Base-by-base conservation (phyloP, 2,113 vertebrate species). In the Lamprotornis superbus region DNA sequence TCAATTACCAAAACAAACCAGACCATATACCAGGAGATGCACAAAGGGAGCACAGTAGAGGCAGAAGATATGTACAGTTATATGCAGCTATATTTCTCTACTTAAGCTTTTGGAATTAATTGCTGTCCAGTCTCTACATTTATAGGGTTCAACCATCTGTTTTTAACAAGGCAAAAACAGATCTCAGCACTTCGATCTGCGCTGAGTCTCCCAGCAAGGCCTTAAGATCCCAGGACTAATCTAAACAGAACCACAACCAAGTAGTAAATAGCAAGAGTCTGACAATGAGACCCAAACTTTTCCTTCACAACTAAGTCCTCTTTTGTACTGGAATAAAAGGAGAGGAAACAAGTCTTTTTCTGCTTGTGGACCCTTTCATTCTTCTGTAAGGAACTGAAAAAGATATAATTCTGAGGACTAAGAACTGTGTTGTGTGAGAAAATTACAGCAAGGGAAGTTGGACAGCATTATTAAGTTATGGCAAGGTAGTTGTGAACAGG, bases 341-440 rank as follows among this genome's bases (percentile, higher is more conserved):
- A 88, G 47, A 94, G 42, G 56, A 91, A 96, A 89, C 24, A 92
- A 93, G 40, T 10, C 22, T 46, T 90, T 80, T 88, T 85, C 63
- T 93, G 42, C 60, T 95, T 87, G 50, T 19, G 15, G 44, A 87
- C 44, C 52, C 39, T 77, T 89, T 78, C 31, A 68, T 65, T 92
- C 70, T 73, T 79, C 83, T 46, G 25, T 61, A 64, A 93, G 61
- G 69, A 94, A 81, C 1, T 37, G 85, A 74, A 92, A 90, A 86
- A 83, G 24, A 53, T 80, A 39, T 12, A 88, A 83, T 50, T 75
- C 59, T 70, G 86, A 86, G 69, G 85, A 63, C 57, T 81, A 80
- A 92, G 68, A 83, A 28, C 31, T 85, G 23, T 49, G 46, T 42
- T 94, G 80, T 86, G 77, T 53, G 31, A 92, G 83, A 81, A 93